Evolutionary conservation across 1,140 invertebrate species (phyloP).

Genomic region (Vanessa tameamea): DNA sequence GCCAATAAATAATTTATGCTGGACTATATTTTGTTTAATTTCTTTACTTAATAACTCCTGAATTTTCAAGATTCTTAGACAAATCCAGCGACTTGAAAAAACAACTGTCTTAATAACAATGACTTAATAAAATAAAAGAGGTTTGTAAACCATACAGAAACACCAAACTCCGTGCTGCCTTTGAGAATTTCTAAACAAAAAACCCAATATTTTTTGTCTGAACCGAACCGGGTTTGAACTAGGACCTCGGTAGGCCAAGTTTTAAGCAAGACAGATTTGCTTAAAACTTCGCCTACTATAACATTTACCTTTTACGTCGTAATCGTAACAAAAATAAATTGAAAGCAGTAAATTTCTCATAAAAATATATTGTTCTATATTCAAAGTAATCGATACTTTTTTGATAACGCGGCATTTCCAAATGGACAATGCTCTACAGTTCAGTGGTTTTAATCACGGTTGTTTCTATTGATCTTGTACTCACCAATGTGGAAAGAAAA

Average conservation of each 20-base stretch:
- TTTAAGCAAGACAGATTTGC: too few species aligned
- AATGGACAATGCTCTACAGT: background rate
- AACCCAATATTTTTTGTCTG: too few species aligned
- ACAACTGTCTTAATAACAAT: too few species aligned
- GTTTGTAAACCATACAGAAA: too few species aligned
- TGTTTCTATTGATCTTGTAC: background rate
- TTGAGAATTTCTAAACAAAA: too few species aligned
- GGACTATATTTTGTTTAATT: background rate
- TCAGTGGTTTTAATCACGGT: background rate
- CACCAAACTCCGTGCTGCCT: too few species aligned
- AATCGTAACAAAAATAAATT: background rate
- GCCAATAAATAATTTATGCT: conserved; percentile 46
- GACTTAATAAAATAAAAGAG: too few species aligned
- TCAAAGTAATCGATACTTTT: background rate
- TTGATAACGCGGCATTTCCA: background rate
- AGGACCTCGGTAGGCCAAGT: too few species aligned
- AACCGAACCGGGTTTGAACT: too few species aligned
- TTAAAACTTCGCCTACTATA: too few species aligned
- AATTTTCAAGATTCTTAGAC: background rate
- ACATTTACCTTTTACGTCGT: too few species aligned
- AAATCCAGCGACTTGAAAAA: background rate
- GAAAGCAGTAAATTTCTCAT: background rate
- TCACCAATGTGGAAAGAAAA: background rate
- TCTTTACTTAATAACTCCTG: background rate
- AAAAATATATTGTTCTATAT: background rate